Evolutionary conservation across 2,113 vertebrate species (phyloP), one percentile per base, ranked within the genome.

Genomic region (Microcebus ravelobensis): DNA sequence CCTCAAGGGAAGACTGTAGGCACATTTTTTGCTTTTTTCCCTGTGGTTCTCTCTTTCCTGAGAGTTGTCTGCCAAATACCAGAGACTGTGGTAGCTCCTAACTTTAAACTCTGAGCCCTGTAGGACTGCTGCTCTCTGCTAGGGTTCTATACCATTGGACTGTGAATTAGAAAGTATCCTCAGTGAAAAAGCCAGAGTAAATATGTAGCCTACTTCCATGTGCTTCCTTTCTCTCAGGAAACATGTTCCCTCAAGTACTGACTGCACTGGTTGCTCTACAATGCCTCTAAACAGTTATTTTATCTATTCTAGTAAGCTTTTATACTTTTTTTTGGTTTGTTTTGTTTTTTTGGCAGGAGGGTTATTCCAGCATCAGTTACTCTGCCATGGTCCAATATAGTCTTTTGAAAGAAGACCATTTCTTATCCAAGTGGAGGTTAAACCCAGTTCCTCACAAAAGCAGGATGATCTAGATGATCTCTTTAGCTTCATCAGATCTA

Each of bases 171-270:
- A n/a, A 80, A 23, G 20, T 10, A 2, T 52, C 14, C 3, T 12
- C 20, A 27, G 79, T 23, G 42, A 27, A 20, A 34, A 48, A 21
- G 20, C 59, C 23, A n/a, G 2, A 65, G n/a, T 14, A 9, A 42
- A 27, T 2, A 21, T 0, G 18, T 10, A 17, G 59, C 45, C 36
- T 15, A 17, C 1, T 68, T 39, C 48, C 18, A 9, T 4, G 6
- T 11, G 68, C 57, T 36, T 70, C 68, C 59, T 34, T 27, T 31
- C 82, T 50, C 42, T 74, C 18, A 17, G 92, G 50, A 82, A 68
- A 2, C 6, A 14, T 6, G 15, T 36, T n/a, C 55, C 36, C 31
- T 92, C 55, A 83, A 34, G 63, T 25, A 18, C 12, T 9, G 57
- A 59, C 76, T 42, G 31, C 42, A 34, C 0, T 1, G 42, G 48